phyloP scores from a whole-genome alignment of 2,888 invertebrate species.

The Pemphredon lugubris region DNA sequence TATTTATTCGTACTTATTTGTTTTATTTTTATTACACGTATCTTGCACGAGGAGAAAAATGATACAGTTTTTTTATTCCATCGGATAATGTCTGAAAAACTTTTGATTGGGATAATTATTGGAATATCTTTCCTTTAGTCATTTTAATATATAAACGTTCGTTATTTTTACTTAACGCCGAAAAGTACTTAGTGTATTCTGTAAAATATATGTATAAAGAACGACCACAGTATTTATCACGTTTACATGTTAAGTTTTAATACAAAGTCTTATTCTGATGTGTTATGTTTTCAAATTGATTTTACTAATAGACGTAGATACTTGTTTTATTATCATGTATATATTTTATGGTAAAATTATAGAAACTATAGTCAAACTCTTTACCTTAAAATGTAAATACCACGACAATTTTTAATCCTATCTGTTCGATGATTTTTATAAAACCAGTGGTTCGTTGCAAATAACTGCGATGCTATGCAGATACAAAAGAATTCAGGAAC shows the following conservation, averaged over 20 bases:
- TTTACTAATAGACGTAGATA: conserved; percentile 32
- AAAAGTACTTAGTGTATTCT: conserved; percentile 26
- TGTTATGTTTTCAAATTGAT: conserved; percentile 41
- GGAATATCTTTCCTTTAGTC: background rate
- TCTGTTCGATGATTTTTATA: too few species aligned
- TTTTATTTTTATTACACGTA: background rate
- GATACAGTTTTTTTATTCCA: too few species aligned
- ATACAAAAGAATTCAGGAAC: too few species aligned
- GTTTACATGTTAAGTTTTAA: conserved; percentile 45
- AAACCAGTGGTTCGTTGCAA: too few species aligned
- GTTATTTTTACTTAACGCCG: background rate
- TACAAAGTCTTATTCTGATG: conserved; percentile 29
- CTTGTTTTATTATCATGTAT: conserved; percentile 42
- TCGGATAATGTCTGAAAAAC: too few species aligned
- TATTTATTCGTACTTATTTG: conserved; percentile 6
- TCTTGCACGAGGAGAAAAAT: too few species aligned
- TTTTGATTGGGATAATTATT: background rate
- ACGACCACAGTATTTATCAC: conserved; percentile 37
- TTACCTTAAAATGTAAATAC: conserved; percentile 23
- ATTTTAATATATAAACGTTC: background rate
- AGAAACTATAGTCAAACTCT: conserved; percentile 1
- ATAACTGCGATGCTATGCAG: too few species aligned
- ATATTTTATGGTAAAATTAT: conserved; percentile 27
- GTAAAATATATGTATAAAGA: conserved; percentile 33
- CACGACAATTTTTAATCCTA: too few species aligned